Base-by-base conservation (phyloP, 2,888 invertebrate species). In the Plemyria rubiginata region DNA sequence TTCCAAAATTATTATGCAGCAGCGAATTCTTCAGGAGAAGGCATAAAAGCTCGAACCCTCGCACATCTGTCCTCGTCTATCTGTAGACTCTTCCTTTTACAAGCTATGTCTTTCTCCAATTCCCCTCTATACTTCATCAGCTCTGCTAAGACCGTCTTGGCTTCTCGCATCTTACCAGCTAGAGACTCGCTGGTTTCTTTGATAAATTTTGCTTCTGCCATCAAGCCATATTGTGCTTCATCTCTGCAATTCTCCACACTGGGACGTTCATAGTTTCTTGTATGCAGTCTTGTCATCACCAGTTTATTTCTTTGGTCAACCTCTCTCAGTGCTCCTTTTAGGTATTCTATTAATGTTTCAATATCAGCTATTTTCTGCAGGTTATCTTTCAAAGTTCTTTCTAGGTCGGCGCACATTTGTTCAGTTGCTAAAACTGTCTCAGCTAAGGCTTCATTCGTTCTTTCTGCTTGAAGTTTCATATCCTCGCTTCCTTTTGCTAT, bases 221-320 rank as follows among this genome's bases (percentile, higher is more conserved):
- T 94, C 50, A 96, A 85, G 6, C 94, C 95, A 78, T 95, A 95
- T 81, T 98, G 98, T 0, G 96, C 95, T 22, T 94, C 94, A 85
- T 98, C 98, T 55, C 97, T 93, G 78, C 97, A 98, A 77, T 96
- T 96, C 81, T 98, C 98, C 0, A 96, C 96, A 61, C 96, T 95
- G 0, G 96, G 96, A 8, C 98, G 93, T 56, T 89, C 90, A 54
- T 93, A 92, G 60, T 95, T 94, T 62, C 98, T 94, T 75, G 94
- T 94, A 75, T 96, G 94, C 64, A 98, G 92, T 52, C 98, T 94
- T 0, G 98, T 97, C 87, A 97, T 97, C 0, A 96, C 96, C 48
- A 97, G 94, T 83, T 98, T 98, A 92, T 96, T 94, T 3, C 96
- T 94, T 36, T 94, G 93, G 76, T 97, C 96, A 70, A 97, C 94